Percentiles rank a stretch among this genome's conserved stretches.
These are phyloP conservation scores for Drosophila albomicans DNA, from an alignment of 1,140 invertebrate species.

Conservation along the genomic window DNA sequence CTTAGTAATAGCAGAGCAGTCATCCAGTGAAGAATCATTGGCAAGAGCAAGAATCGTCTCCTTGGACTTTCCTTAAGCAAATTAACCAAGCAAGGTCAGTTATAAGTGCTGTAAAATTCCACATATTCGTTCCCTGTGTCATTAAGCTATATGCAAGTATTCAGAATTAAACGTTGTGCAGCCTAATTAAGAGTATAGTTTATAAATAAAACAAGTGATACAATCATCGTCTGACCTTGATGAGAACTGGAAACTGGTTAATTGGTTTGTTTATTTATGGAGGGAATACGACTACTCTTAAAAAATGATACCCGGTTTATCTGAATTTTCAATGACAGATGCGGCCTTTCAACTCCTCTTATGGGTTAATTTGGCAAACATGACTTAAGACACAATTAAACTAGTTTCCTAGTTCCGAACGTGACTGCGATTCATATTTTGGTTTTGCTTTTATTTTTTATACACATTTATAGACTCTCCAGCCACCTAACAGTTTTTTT, in stretches of 20 bases:
- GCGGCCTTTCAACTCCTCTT: background rate
- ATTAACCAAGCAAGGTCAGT: conserved; percentile 38
- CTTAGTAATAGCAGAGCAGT: conserved; percentile 20
- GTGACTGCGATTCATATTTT: background rate
- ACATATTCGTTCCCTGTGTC: background rate
- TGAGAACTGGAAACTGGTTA: conserved; percentile 22
- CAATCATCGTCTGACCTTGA: conserved; percentile 24
- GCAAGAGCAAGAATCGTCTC: conserved; percentile 27
- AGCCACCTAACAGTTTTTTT: background rate
- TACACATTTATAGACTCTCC: too few species aligned
- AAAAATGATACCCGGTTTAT: background rate
- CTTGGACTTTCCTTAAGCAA: background rate
- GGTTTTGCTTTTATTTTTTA: too few species aligned
- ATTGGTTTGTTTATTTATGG: conserved; percentile 7
- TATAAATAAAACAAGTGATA: conserved; percentile 25
- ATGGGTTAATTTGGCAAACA: background rate
- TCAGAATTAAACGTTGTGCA: background rate
- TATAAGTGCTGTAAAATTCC: conserved; percentile 13
- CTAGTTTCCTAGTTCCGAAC: background rate
- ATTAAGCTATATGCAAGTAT: background rate
- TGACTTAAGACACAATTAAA: background rate
- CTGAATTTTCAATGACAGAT: background rate
- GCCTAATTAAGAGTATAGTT: conserved; percentile 4
- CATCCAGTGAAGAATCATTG: conserved; percentile 5
- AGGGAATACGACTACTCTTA: background rate